Evolutionary conservation across 2,113 vertebrate species (phyloP), one percentile per base, ranked within the genome.

Genomic region (Amblyornis subalaris): DNA sequence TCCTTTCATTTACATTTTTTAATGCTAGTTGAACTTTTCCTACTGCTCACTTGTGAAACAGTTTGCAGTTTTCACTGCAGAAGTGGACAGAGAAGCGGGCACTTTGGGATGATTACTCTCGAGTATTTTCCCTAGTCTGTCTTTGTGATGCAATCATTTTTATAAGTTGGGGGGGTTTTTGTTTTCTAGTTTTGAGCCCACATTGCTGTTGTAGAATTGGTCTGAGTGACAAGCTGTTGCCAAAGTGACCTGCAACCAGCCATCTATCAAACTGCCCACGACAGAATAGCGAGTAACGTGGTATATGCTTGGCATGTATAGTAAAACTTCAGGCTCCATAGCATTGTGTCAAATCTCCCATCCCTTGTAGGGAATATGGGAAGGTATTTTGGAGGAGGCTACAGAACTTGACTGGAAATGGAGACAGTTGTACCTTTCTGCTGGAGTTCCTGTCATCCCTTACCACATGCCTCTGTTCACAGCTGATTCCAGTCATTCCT

Each of bases 261-360:
- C 0, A 0, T 14, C 22, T 40, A 53, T 42, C 4, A 35, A 71
- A 25, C 21, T 53, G n/a, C 29, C 28, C 2, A 1, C 36, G 45
- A 22, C 28, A 71, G 14, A 13, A 21, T 19, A n/a, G 12, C 21
- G 31, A 53, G 16, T 31, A 31, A 72, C 0, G 2, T 47, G 12
- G 9, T 16, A 10, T 44, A 12, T 29, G 10, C 35, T 69, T 5
- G 0, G 7, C 47, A 12, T 0, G 10, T 42, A 4, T 2, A 35
- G 2, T 7, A 64, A 64, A 82, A 71, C 8, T 72, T n/a, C 3
- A 62, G 35, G 14, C 23, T 71, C 23, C 10, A 6, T 31, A 45
- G 26, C 7, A 50, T 42, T 38, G 0, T 5, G 6, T 64, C 23
- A 33, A 29, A 45, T 50, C 7, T 25, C 5, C 21, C 57, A 18